Evolutionary conservation across 2,113 vertebrate species (phyloP), one percentile per base, ranked within the genome.

Genomic region (Scomber scombrus): DNA sequence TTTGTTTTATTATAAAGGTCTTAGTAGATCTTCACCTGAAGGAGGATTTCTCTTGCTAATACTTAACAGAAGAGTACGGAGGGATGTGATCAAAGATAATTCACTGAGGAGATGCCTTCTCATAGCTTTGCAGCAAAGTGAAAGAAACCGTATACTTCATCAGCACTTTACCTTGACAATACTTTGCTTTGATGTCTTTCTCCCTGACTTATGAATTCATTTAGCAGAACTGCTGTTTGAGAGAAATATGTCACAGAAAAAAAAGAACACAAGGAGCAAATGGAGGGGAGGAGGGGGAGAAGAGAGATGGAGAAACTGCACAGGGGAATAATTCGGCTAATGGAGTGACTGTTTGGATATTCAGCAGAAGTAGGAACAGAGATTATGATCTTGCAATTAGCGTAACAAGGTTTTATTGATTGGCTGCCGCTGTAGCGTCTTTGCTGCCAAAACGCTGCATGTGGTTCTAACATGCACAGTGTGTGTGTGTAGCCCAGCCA

Each of bases 311-410:
- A 88, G 84, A 85, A 91, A 91, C 87, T 82, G 83, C 91, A 87
- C 89, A 65, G 85, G 91, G 92, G 93, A 93, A 95, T 94, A 95
- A 94, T 94, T 94, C 88, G 66, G 87, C 91, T 95, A 95, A 95
- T 95, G 93, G 93, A 93, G 85, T 91, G 85, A 92, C 92, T 91
- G 94, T 93, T 95, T 95, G 92, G 93, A 93, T 93, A 94, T 93
- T 94, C 94, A 91, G 93, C 90, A 93, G 92, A 95, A 91, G 91
- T 92, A 92, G 89, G 89, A 92, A 91, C 64, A 76, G 90, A 94
- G 95, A 95, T 95, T 94, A 95, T 95, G 93, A 95, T 95, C 94
- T 94, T 75, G 93, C 94, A 95, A 95, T 95, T 95, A 95, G 93
- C 74, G 94, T 94, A 95, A 95, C 95, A 94, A 94, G 93, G 90